Evolutionary conservation across 2,113 vertebrate species (phyloP).

Genomic region (Hippoglossus stenolepis): DNA sequence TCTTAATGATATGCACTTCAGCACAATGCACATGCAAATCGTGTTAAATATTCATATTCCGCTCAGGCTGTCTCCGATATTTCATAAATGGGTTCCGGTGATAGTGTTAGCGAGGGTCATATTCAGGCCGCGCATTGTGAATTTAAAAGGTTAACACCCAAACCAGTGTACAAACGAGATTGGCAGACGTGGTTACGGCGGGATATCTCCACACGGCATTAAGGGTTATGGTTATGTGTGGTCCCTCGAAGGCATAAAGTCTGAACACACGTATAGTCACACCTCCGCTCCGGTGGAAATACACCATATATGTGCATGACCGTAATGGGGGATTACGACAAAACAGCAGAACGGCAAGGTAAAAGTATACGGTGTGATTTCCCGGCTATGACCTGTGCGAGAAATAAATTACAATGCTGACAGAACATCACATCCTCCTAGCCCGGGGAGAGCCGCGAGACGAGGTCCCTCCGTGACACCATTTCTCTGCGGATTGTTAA

Average conservation of each 20-base stretch:
- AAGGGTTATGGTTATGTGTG: constrained; percentile 27
- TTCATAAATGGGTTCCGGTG: constrained; percentile 33
- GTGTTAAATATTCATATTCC: constrained; percentile 50
- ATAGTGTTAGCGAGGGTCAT: constrained; percentile 48
- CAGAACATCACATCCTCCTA: constrained; percentile 62
- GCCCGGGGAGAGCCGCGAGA: constrained; percentile 60
- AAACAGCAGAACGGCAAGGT: constrained; percentile 42
- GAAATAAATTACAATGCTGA: constrained; percentile 70
- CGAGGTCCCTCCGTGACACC: constrained; percentile 55
- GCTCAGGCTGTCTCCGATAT: constrained; percentile 13
- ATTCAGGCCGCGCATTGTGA: constrained; percentile 31
- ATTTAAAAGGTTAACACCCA: constrained; percentile 65
- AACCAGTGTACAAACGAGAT: constrained; percentile 26
- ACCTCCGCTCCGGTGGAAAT: neutral
- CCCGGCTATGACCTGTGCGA: constrained; percentile 56
- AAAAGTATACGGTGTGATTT: constrained; percentile 42
- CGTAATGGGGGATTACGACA: constrained; percentile 53
- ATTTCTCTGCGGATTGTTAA: constrained; percentile 66
- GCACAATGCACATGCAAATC: constrained; percentile 39
- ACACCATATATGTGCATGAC: constrained; percentile 21
- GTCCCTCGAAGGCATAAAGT: constrained; percentile 23
- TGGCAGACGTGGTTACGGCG: constrained; percentile 42
- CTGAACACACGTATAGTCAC: constrained; percentile 13
- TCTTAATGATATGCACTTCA: constrained; percentile 20
- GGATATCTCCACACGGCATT: constrained; percentile 43